Base-by-base conservation (phyloP, 1,140 invertebrate genomes). In the Phenacoccus solenopsis region DNA sequence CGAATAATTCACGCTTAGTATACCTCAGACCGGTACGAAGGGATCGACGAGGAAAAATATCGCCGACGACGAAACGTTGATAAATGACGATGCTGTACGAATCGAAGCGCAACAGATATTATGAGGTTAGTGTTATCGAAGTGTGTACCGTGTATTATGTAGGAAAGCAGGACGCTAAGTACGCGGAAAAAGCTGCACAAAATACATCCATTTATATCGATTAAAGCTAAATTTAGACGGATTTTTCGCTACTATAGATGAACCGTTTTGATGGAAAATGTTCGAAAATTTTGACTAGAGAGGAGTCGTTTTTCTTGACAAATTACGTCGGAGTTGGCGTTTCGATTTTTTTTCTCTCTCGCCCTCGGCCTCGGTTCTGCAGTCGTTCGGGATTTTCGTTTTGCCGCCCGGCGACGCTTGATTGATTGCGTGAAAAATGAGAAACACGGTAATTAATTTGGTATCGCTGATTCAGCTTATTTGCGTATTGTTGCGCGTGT, bases 381-480 rank as follows among this genome's bases (percentile, higher is more conserved):
- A n/a, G n/a, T n/a, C n/a, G n/a, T n/a, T n/a, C n/a, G n/a, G n/a
- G n/a, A n/a, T n/a, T n/a, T n/a, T n/a, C n/a, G n/a, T 49, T 49
- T 49, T 49, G 38, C 38, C 13, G 38, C 38, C 3, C 16, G 38
- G 38, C 16, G 16, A 49, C 38, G 38, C 5, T 49, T 49, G 38
- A 49, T 49, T 49, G 38, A 49, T 49, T 49, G 38, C 20, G 38
- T 49, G 38, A 49, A 49, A 49, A 49, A 49, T 49, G 38, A 49
- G 38, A 49, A 49, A 49, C 38, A 49, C 13, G 38, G 20, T 49
- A 49, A 49, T 49, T 49, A 49, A 49, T 49, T 49, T 49, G 20
- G 38, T 49, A 49, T 49, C 38, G 38, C 38, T 49, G 38, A 49
- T 49, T 49, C 38, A 49, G 38, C 38, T 49, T 49, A 49, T 49